Base-by-base conservation (phyloP, 2,888 invertebrate species). In the Aphidius colemani region DNA sequence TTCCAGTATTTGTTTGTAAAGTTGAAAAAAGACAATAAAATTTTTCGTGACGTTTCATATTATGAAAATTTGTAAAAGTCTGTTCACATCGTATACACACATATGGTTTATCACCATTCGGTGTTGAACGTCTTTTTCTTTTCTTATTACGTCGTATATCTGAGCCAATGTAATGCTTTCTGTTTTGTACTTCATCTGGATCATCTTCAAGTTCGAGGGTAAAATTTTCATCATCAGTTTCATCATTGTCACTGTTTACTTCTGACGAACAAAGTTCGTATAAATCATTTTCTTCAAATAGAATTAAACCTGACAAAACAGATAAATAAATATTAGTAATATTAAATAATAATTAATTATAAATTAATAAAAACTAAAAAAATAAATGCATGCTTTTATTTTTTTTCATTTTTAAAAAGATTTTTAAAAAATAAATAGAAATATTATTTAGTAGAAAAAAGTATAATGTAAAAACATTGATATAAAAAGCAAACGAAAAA, bases 21-120 rank as follows among this genome's bases (percentile, higher is more conserved):
- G 40, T 57, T n/a, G 57, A 57, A 39, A 40, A 46, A n/a, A 39
- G 82, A 66, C 84, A 84, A 66, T 84, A 84, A 48, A 80, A 70
- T 10, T 78, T 74, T 58, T 81, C 78, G 66, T 84, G 84, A 30
- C 82, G 74, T 8, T 72, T 72, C 7, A 84, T 70, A 65, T 82
- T 83, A 59, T 80, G 78, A 71, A 82, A 80, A 72, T 79, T 78
- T 55, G 81, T 80, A 73, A 84, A 83, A 0, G 78, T 78, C 55
- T 82, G 82, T 8, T 82, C 81, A 63, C 84, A 84, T 53, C 78
- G 78, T 1, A 74, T 73, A 69, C 83, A 83, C n/a, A 57, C 57
- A 11, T 57, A 48, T 7, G 57, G 39, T 30, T 46, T 46, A 57
- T 57, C 46, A 46, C 40, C 48, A 11, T 57, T 57, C n/a, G 40